Base-by-base conservation (phyloP, 2,888 invertebrate genomes). In the Nephrotoma appendiculata region DNA sequence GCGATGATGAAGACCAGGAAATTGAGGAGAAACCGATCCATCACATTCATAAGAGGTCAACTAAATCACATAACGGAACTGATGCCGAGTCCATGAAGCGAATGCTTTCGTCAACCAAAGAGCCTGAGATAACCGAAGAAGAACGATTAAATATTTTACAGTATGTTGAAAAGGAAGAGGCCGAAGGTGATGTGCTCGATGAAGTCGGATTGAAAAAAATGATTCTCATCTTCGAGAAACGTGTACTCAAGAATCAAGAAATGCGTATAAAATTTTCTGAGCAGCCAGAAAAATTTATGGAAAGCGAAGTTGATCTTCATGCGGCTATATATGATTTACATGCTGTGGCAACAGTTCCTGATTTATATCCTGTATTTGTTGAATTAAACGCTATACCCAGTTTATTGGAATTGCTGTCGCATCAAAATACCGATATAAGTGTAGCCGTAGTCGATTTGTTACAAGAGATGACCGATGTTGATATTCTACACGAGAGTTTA, bases 181-280 rank as follows among this genome's bases (percentile, higher is more conserved):
- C 95, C 6, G 95, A 96, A 91, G 95, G 95, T n/a, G 98, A 98
- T 90, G 94, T 95, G 0, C 92, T 99, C 85, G 98, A 99, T 92
- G 98, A 98, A 88, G 94, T 95, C 42, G 94, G 95, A 11, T 93
- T 99, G 7, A 98, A 98, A 90, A 95, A 96, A 90, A 94, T 99
- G 90, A 95, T 99, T 41, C 92, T 98, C 12, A 94, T 97, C 88
- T 98, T 99, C 93, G 99, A 99, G 90, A 99, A 99, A 91, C 94
- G 97, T 90, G 96, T 97, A 86, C 92, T 98, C 7, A 96, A 95
- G 90, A 99, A 99, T 91, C 96, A 99, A 90, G 99, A 99, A 92
- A 97, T 99, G 96, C 94, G 99, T 88, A 99, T 99, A 12, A 99
- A 99, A 92, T 99, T 98, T 91, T 97, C 98, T 0, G 99, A 99